Percentiles rank a stretch among this genome's conserved stretches.
Conservation (phyloP, 2,888 invertebrate species). For the Yponomeuta malinellus region DNA sequence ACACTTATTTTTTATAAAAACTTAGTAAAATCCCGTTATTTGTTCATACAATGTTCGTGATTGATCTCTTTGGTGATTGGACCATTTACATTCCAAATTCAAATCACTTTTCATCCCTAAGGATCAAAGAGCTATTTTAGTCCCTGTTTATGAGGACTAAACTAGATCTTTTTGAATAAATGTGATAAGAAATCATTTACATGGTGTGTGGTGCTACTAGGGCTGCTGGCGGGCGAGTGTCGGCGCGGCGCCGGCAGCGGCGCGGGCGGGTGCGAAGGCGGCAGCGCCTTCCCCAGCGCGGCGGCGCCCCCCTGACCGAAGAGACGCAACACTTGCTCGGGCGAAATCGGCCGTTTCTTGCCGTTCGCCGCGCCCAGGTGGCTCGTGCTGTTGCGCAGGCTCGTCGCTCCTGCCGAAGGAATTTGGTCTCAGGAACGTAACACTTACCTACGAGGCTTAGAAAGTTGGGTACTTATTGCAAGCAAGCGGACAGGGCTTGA, state of each 20-base stretch:
- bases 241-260: constrained; percentile 68
- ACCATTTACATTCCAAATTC: too few relatives aligned
- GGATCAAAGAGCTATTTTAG: too few relatives aligned
- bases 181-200: constrained; percentile 40
- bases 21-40: too few relatives aligned
- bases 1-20: too few relatives aligned
- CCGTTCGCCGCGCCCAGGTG: constrained; percentile 76
- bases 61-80: too few relatives aligned
- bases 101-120: too few relatives aligned
- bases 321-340: constrained; percentile 85
- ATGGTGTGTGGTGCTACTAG: constrained; percentile 87
- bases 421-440: neutral
- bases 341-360: constrained; percentile 88
- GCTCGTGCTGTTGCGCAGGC: constrained; percentile 62
- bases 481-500: neutral
- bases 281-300: constrained; percentile 65
- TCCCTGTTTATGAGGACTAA: too few relatives aligned
- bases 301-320: constrained; percentile 74
- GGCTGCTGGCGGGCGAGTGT: constrained; percentile 84
- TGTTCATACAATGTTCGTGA: too few relatives aligned
- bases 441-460: neutral
- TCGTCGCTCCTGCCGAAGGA: constrained; percentile 43
- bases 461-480: neutral
- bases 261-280: constrained; percentile 64
- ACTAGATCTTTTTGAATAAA: too few relatives aligned